Percentiles rank a stretch among this genome's conserved stretches.
Conservation (phyloP, 2,113 vertebrate genomes). For the Tenebrosternarchus preto region DNA sequence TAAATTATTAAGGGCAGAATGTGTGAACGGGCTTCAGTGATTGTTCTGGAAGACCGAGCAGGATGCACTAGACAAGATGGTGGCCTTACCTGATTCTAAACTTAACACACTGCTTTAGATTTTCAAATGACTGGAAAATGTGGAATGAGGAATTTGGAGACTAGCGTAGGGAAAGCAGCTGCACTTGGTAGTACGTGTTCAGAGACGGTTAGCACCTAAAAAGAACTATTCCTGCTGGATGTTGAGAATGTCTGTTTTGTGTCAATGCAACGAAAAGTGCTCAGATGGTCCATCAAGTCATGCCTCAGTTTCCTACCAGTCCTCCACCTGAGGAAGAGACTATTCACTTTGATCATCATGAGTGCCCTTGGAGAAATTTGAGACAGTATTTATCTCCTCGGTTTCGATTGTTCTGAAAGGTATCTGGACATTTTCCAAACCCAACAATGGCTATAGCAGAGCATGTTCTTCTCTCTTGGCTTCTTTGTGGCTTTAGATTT, state of each 20-base stretch:
- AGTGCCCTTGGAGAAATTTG: constrained; percentile 17
- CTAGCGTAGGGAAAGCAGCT: no score
- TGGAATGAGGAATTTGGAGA: no score
- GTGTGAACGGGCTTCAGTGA: constrained; percentile 19
- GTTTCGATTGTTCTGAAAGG: neutral
- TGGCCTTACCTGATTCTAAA: neutral
- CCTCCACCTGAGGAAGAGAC: neutral
- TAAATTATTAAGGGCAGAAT: constrained; percentile 36
- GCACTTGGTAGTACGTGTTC: no score
- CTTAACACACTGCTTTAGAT: neutral
- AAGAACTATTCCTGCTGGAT: no score
- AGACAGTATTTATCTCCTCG: constrained; percentile 22
- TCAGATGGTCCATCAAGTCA: constrained; percentile 24
- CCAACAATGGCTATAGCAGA: neutral
- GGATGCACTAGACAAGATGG: neutral
- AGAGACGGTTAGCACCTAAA: no score
- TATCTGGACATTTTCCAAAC: neutral
- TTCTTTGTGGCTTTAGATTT: no score
- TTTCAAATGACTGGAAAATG: no score
- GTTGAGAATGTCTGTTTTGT: no score
- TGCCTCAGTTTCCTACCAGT: neutral
- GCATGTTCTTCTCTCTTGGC: neutral
- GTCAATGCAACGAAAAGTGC: neutral
- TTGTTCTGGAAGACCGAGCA: neutral
- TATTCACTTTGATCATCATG: constrained; percentile 5